Conservation (phyloP, 1,140 invertebrate genomes). For the Uloborus diversus region DNA sequence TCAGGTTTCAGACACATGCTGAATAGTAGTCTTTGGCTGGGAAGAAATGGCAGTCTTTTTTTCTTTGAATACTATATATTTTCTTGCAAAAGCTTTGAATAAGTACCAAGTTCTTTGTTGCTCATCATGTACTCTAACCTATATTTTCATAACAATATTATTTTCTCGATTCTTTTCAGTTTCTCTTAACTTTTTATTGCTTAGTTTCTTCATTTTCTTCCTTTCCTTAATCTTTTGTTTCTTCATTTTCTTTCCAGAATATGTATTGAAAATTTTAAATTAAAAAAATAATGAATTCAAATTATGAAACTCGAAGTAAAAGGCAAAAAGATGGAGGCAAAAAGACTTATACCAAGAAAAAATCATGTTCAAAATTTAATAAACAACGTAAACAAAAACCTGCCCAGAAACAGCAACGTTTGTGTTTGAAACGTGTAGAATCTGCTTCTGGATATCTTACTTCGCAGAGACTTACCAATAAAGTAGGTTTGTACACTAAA, state of each 20-base stretch:
- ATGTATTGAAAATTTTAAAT: too few relatives aligned
- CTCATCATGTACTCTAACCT: too few relatives aligned
- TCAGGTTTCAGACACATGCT: too few relatives aligned
- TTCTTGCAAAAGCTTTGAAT: too few relatives aligned
- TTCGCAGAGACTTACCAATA: slow-evolving; percentile 18
- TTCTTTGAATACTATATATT: too few relatives aligned
- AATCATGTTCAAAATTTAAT: neutral
- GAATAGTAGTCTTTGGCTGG: too few relatives aligned
- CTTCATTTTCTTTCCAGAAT: neutral
- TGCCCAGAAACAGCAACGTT: too few relatives aligned
- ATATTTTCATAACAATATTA: too few relatives aligned
- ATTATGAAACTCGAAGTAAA: neutral
- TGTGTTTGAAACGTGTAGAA: slow-evolving; percentile 6
- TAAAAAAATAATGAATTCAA: neutral
- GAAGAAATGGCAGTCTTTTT: too few relatives aligned
- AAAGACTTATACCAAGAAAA: neutral
- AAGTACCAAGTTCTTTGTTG: too few relatives aligned
- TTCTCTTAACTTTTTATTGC: neutral
- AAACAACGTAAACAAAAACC: neutral
- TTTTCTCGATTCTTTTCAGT: too few relatives aligned
- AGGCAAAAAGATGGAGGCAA: neutral
- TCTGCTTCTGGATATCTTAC: slow-evolving; percentile 22
- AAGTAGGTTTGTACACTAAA: slow-evolving; percentile 27
- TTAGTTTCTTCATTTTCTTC: neutral
- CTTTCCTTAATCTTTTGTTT: neutral